Evolutionary conservation across 2,113 vertebrate species (phyloP), one percentile per base, ranked within the genome.

Genomic region (Acanthisitta chloris): DNA sequence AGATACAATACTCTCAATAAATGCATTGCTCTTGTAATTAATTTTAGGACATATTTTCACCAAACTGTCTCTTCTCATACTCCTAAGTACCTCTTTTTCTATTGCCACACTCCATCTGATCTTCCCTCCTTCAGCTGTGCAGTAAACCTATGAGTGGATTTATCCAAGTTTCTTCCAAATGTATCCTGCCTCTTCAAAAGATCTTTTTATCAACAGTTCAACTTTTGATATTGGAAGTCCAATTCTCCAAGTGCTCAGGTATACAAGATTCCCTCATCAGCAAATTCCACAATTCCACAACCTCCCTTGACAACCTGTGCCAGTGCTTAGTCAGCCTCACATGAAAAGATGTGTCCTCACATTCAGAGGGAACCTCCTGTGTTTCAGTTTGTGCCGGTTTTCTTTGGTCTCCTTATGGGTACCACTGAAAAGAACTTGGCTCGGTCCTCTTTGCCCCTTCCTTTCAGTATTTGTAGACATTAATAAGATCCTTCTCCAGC

Each of bases 281-380:
- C n/a, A n/a, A n/a, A n/a, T n/a, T n/a, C n/a, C n/a, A n/a, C n/a
- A n/a, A n/a, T n/a, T n/a, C n/a, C 10, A 34, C 24, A 58, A 38
- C 28, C 12, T 40, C 8, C 12, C 19, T 72, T 1, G 0, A 54
- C 12, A 55, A 1, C 31, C 48, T 51, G 6, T 51, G 51, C 8
- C 51, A 51, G 4, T 58, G 43, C 20, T 65, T 38, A 57, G 36
- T 72, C 43, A n/a, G 9, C 12, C 9, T 45, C 43, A 18, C 24
- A 51, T 10, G 28, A 90, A 71, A 48, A 52, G 12, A 17, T 40
- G 14, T n/a, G 34, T 49, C 34, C 33, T 28, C 31, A 28, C 24
- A 33, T 33, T 77, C 42, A 77, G 23, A 51, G 33, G 8, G 17
- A 71, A 25, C 4, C 23, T n/a, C 21, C 7, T 19, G 10, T 64